Percentiles rank a stretch among this genome's conserved stretches.
phyloP scores from a whole-genome alignment of 2,113 vertebrate species.

The Pimephales promelas region DNA sequence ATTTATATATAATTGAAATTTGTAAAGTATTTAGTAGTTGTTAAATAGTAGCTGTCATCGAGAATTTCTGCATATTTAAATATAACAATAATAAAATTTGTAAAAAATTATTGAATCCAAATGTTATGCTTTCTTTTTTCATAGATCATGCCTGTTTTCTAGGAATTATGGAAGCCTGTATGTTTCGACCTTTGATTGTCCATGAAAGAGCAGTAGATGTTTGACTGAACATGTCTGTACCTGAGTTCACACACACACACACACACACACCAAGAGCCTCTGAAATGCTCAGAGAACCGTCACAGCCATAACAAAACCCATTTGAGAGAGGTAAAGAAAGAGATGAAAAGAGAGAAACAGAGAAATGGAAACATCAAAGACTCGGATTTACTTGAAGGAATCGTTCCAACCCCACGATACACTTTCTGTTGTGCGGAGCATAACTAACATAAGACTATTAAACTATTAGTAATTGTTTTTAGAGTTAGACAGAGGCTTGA shows the following conservation, averaged over 20 bases:
- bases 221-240: constrained; percentile 43
- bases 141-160: background rate
- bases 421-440: background rate
- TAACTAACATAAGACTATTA: too few species aligned
- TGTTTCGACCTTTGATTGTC: constrained; percentile 35
- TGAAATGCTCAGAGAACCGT: constrained; percentile 25
- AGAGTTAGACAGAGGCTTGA: too few species aligned
- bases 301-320: constrained; percentile 10
- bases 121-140: background rate
- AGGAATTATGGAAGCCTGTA: background rate
- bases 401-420: background rate
- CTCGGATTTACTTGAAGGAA: background rate
- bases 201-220: constrained; percentile 32
- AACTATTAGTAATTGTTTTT: too few species aligned
- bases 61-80: background rate
- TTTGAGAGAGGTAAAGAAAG: constrained; percentile 7
- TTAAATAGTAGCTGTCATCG: too few species aligned
- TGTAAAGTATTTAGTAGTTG: too few species aligned
- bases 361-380: background rate
- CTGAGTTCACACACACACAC: constrained; percentile 20
- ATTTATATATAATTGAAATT: background rate
- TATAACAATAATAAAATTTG: background rate
- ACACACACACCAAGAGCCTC: constrained; percentile 5
- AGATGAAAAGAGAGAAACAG: constrained; percentile 3
- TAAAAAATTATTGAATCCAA: background rate